Evolutionary conservation across 1,140 invertebrate genomes (phyloP).

Genomic region (Maniola jurtina): DNA sequence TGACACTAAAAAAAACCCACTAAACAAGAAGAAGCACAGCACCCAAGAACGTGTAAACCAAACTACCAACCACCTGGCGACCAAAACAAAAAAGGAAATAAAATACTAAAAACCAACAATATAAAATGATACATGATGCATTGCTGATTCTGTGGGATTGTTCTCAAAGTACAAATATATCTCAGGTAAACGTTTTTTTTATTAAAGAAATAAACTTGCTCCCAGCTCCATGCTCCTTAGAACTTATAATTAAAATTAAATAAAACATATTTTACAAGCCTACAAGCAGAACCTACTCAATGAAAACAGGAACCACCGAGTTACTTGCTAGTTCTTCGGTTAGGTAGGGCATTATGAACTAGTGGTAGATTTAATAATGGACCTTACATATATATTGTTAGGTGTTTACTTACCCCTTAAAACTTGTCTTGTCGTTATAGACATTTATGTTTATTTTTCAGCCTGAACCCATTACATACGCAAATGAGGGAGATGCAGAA

Average conservation of each 20-base stretch:
- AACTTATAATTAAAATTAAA: background rate
- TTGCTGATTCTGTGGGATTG: constrained; percentile 72
- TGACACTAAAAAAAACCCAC: no score
- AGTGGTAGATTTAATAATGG: no score
- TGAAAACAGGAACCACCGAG: no score
- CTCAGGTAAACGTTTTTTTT: constrained; percentile 29
- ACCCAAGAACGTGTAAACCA: background rate
- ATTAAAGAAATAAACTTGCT: background rate
- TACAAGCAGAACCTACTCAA: no score
- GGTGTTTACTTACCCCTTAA: no score
- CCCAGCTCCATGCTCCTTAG: background rate
- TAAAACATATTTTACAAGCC: background rate
- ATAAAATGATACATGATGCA: constrained; percentile 73
- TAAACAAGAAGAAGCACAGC: no score
- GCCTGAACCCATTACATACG: constrained; percentile 40
- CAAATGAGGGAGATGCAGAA: constrained; percentile 58
- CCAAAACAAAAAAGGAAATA: background rate
- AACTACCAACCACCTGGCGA: background rate
- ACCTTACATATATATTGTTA: no score
- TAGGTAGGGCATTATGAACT: no score
- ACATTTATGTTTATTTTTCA: constrained; percentile 30
- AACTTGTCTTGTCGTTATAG: background rate
- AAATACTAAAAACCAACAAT: background rate
- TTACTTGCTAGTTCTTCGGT: no score
- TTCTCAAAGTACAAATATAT: constrained; percentile 41